Percentiles rank a stretch among this genome's conserved stretches.
These are phyloP conservation scores for Notiomystis cincta DNA, from an alignment of 2,113 vertebrate genomes.

Conservation along the genomic window DNA sequence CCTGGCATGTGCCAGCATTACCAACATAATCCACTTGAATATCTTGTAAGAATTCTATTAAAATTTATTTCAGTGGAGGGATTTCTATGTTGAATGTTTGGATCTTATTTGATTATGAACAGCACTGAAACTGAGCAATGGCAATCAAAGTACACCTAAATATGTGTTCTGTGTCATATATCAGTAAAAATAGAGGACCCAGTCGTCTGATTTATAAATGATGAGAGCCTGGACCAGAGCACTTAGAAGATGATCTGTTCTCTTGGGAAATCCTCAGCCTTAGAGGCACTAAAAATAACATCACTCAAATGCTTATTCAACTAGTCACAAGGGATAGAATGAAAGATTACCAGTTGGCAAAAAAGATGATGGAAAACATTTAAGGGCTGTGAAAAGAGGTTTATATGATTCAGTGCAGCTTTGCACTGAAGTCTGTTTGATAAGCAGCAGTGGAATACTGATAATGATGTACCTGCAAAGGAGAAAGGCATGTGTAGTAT, in stretches of 20 bases:
- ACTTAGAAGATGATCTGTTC: constrained; percentile 3
- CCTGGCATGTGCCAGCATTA: background rate
- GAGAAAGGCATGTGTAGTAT: background rate
- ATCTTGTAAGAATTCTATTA: background rate
- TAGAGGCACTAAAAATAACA: constrained; percentile 2
- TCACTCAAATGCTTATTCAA: background rate
- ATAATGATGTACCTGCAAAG: background rate
- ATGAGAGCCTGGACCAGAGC: background rate
- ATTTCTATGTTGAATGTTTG: background rate
- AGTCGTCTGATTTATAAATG: background rate
- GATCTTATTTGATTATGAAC: background rate
- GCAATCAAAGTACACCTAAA: background rate
- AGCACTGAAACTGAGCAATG: background rate
- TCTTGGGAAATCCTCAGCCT: constrained; percentile 6
- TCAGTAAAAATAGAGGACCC: background rate
- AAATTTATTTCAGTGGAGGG: background rate
- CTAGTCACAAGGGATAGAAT: background rate
- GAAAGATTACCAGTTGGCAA: background rate
- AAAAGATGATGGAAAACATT: background rate
- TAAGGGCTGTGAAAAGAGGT: background rate
- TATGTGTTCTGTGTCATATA: background rate
- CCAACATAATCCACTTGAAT: background rate
- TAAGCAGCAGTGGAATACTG: background rate
- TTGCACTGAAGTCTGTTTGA: background rate
- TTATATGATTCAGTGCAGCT: background rate